Evolutionary conservation across 2,888 invertebrate species (phyloP).

Genomic region (Lasioglossum marginatum): DNA sequence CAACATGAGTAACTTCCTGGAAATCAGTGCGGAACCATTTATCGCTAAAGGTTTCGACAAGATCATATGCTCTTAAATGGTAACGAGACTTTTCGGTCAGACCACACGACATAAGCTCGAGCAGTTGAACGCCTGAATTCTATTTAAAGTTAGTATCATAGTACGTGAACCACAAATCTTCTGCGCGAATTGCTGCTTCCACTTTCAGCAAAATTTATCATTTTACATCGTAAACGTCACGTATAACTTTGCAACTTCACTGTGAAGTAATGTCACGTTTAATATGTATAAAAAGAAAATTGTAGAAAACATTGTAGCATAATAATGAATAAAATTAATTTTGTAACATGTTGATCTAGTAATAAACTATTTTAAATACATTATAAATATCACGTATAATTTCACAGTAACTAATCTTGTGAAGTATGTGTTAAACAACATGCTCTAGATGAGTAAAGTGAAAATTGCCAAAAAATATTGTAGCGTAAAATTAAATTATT

Average conservation of each 20-base stretch:
- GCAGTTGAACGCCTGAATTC: slow-evolving; percentile 39
- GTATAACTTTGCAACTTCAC: background rate
- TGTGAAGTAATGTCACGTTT: background rate
- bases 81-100: slow-evolving; percentile 39
- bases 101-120: slow-evolving; percentile 34
- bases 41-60: slow-evolving; percentile 23
- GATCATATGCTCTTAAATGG: slow-evolving; percentile 48
- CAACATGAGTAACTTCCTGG: background rate
- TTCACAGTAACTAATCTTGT: background rate
- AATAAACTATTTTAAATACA: background rate
- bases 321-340: background rate
- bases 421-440: too few species aligned
- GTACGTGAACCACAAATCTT: slow-evolving; percentile 26
- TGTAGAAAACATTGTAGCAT: background rate
- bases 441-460: too few species aligned
- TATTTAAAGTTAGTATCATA: slow-evolving; percentile 42
- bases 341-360: background rate
- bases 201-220: background rate
- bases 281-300: background rate
- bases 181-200: slow-evolving; percentile 30
- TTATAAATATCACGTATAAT: background rate
- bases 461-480: too few species aligned
- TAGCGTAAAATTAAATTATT: too few species aligned
- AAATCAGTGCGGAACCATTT: background rate
- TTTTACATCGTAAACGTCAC: background rate